Base-by-base conservation (phyloP, 2,113 vertebrate species). In the Myotis lucifugus region DNA sequence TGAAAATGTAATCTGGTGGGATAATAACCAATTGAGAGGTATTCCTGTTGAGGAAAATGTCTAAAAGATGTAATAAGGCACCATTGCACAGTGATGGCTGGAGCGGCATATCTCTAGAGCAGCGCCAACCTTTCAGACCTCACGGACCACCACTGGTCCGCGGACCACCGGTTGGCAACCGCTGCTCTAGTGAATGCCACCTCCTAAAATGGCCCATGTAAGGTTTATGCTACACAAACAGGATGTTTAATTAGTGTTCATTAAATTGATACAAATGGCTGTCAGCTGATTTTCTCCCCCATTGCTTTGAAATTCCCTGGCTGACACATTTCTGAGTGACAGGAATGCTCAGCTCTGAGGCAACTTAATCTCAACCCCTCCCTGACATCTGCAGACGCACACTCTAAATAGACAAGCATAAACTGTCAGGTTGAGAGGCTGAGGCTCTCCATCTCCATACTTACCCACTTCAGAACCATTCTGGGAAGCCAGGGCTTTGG, bases 161-260 rank as follows among this genome's bases (percentile, higher is more conserved):
- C 46, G 2, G 46, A 46, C 46, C 59, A 27, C 23, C 10, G 25
- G 59, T 27, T 27, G 59, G 25, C 59, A 27, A 61, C 59, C 59
- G 59, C 59, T 61, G 61, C 88, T 27, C 79, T 61, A 5, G 73
- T 9, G 25, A 56, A 56, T 14, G 46, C 46, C 27, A 8, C 32
- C 17, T 74, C 84, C 78, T n/a, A 19, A 82, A 88, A 85, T 4
- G 34, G 81, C 42, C 29, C 40, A 54, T 52, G 81, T 32, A 40
- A 34, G 42, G 61, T 32, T 88, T 66, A 21, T n/a, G 56, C 59
- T 61, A 21, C 18, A 82, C 81, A 94, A 96, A 96, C 85, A 82
- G 81, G 92, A 92, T 76, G 85, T 59, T 94, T 92, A 83, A 95
- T 88, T 95, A 96, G 78, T 54, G 40, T 70, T 95, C 90, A 92